Percentiles rank a stretch among this genome's conserved stretches.
These are phyloP conservation scores for Andrena haemorrhoa DNA, from an alignment of 2,888 invertebrate genomes.

Conservation along the genomic window DNA sequence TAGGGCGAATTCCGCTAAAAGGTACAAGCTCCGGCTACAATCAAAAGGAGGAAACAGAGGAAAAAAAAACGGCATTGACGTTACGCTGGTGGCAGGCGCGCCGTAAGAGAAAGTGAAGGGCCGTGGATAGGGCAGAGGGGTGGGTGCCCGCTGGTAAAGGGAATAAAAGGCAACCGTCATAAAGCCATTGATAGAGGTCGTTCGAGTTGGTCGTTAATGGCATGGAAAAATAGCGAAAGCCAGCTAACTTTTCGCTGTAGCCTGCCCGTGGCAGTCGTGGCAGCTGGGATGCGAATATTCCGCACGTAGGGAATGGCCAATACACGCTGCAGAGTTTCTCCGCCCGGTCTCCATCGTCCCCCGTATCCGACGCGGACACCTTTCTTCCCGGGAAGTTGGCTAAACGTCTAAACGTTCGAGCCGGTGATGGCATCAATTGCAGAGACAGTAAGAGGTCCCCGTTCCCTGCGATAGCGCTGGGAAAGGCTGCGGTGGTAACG, in stretches of 20 bases:
- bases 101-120: conserved; percentile 44
- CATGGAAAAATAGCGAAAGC: conserved; percentile 81
- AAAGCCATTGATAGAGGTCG: conserved; percentile 82
- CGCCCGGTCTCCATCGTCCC: background rate
- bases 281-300: conserved; percentile 60
- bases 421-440: conserved; percentile 52
- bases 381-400: conserved; percentile 34
- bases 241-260: conserved; percentile 77
- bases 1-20: conserved; percentile 24
- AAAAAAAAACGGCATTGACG: conserved; percentile 23
- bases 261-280: conserved; percentile 41
- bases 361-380: conserved; percentile 13
- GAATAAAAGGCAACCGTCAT: conserved; percentile 79
- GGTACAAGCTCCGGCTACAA: conserved; percentile 1
- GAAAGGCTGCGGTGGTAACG: conserved; percentile 41
- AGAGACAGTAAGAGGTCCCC: conserved; percentile 32
- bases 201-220: conserved; percentile 81
- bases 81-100: conserved; percentile 5
- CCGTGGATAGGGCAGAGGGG: conserved; percentile 28
- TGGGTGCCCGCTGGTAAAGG: conserved; percentile 52
- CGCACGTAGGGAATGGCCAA: conserved; percentile 47
- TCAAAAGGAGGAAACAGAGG: conserved; percentile 7
- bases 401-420: conserved; percentile 49
- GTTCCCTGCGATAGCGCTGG: conserved; percentile 48
- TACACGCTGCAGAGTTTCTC: conserved; percentile 26